Conservation (phyloP, 2,888 invertebrate genomes). For the Cephus nigrinus region DNA sequence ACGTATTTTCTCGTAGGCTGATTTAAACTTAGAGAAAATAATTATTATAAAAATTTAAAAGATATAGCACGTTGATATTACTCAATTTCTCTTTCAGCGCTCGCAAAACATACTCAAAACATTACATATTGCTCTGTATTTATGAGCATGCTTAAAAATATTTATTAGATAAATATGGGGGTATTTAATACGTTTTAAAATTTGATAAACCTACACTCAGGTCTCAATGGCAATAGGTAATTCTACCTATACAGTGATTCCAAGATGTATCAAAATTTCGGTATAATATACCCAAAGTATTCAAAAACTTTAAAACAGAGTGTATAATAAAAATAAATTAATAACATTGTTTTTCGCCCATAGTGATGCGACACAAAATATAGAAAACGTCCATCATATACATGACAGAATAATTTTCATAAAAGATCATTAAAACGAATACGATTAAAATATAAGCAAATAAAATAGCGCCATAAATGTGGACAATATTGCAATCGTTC, state of each 20-base stretch:
- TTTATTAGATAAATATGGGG: not conserved
- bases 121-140: not conserved
- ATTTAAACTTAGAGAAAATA: not conserved
- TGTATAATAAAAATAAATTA: not conserved
- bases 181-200: not conserved
- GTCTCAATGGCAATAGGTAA: not conserved
- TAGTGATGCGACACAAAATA: not conserved
- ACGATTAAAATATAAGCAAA: not conserved
- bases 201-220: not conserved
- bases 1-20: not conserved
- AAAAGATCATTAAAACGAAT: not conserved
- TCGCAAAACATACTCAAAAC: not conserved
- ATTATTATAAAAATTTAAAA: too few relatives aligned
- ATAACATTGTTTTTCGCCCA: not conserved
- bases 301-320: not conserved
- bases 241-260: not conserved
- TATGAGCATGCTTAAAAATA: not conserved
- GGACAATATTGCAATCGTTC: not conserved
- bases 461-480: not conserved
- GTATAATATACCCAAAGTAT: not conserved
- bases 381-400: not conserved
- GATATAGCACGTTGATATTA: not conserved
- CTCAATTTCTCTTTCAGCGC: not conserved
- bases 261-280: not conserved
- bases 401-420: not conserved